Conservation (phyloP, 2,888 invertebrate genomes). For the Ophraella communa region DNA sequence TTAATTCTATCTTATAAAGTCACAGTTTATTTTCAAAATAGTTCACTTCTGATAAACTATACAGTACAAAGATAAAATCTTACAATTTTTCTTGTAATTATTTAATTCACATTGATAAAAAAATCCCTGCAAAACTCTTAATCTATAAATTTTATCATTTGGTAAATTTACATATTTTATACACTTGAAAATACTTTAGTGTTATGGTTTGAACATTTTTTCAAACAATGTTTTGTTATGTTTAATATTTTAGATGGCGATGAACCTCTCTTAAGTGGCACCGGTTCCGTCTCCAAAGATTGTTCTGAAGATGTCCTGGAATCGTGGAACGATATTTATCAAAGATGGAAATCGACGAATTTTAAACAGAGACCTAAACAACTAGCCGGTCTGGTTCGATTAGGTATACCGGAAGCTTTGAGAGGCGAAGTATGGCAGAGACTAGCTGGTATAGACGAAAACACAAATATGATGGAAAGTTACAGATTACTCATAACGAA, state of each 20-base stretch:
- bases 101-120: too few species aligned
- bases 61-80: too few species aligned
- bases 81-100: too few species aligned
- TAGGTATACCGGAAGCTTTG: constrained; percentile 94
- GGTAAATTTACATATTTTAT: too few species aligned
- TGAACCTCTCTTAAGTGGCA: constrained; percentile 96
- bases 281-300: constrained; percentile 96
- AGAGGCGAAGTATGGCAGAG: constrained; percentile 98
- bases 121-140: too few species aligned
- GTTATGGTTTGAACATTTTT: too few species aligned
- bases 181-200: too few species aligned
- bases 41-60: too few species aligned
- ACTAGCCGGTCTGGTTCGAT: constrained; percentile 77
- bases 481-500: constrained; percentile 93
- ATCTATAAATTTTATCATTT: too few species aligned
- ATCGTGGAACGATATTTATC: constrained; percentile 89
- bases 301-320: constrained; percentile 92
- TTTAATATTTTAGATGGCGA: constrained; percentile 73
- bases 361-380: constrained; percentile 80
- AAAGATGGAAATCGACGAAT: constrained; percentile 68
- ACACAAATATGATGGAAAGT: constrained; percentile 85
- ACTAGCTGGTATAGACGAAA: constrained; percentile 85
- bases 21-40: too few species aligned
- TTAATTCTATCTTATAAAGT: too few species aligned
- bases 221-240: too few species aligned